Evolutionary conservation across 35 echinoderm and acorn worm species (phyloP), one percentile per base, ranked within the genome.

Genomic region (Chiridota heheva): DNA sequence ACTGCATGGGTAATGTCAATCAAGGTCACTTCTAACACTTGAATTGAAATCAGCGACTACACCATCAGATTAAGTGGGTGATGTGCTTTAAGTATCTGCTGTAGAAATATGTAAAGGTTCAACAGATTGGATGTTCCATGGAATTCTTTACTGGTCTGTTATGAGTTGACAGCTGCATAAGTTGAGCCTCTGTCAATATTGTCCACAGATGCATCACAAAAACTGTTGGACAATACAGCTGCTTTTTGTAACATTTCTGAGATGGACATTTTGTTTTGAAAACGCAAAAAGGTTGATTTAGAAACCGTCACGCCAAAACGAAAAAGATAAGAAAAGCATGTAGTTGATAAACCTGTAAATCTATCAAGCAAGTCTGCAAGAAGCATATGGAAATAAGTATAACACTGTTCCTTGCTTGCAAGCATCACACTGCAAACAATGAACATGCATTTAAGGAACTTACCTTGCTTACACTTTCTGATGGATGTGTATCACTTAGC

Each of bases 101-200:
- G 42, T 29, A 0, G 83, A 76, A 26, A 36, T 6, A 46, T 69
- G 70, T 38, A 63, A 34, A 24, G 83, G 71, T 36, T 86, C 83
- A 18, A 86, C 72, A 60, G 70, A 70, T 42, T 77, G 72, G 83
- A 86, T 18, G 83, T 86, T 33, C 83, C 83, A 77, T 86, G 67
- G 15, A 86, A 86, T 0, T 72, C 71, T 65, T 72, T 86, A 7
- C 22, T 30, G 16, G 47, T 37, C 20, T 75, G 31, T 16, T 27
- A 42, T 22, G 58, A 46, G 32, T 13, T 63, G 12, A 86, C 71
- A n/a, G 83, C 26, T n/a, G 83, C 56, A 51, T 77, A 86, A 20
- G 51, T 75, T 5, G 35, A 0, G 33, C 53, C 58, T 18, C 55
- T 44, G 38, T 86, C 70, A 3, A 86, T 75, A 63, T 86, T 86